Evolutionary conservation across 2,113 vertebrate species (phyloP).

Genomic region (Pelusios castaneus): DNA sequence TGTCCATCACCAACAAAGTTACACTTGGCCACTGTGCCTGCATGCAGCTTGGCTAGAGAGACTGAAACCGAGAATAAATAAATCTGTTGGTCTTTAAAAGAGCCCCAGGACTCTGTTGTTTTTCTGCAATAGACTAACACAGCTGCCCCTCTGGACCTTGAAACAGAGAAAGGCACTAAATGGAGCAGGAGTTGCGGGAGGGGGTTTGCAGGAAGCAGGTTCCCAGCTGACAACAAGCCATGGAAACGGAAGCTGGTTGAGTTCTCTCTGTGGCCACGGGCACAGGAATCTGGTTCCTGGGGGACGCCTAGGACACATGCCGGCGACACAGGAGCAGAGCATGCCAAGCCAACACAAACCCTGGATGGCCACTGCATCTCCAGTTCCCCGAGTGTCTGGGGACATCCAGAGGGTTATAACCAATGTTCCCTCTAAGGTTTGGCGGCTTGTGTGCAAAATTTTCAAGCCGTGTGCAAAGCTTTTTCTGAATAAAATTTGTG

Average conservation of each 20-base stretch:
- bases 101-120: no score
- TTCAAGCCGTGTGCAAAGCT: no score
- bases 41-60: slow-evolving; percentile 85
- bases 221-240: background rate
- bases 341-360: no score
- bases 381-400: background rate
- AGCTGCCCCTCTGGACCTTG: no score
- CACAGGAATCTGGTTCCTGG: background rate
- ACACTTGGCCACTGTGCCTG: slow-evolving; percentile 86
- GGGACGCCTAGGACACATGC: background rate
- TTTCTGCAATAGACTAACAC: no score
- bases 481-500: no score
- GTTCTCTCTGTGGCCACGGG: background rate
- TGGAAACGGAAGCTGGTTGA: background rate
- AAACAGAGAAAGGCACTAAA: background rate
- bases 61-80: slow-evolving; percentile 73
- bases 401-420: background rate
- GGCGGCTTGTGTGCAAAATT: no score
- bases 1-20: slow-evolving; percentile 88
- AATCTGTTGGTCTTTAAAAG: no score
- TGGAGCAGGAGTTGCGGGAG: background rate
- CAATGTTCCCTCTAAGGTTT: no score
- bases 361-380: background rate
- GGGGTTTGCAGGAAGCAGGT: background rate
- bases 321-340: no score